phyloP scores from a whole-genome alignment of 2,888 invertebrate species.

The Loripinus fragilis region DNA sequence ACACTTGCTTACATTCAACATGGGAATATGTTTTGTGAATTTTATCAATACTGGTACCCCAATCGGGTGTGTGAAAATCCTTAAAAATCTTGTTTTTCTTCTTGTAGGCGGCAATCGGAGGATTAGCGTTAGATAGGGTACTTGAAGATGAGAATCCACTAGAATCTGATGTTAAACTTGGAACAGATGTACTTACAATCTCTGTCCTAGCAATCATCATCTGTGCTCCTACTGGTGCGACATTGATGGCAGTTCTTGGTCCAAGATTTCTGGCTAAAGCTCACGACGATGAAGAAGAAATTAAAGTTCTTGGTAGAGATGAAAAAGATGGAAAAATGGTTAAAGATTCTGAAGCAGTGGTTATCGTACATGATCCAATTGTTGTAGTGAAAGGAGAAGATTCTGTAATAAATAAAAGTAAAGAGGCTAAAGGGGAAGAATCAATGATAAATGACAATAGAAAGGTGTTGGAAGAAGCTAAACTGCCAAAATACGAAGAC shows the following conservation, averaged over 20 bases:
- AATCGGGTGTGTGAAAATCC: too few species aligned
- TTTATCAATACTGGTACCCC: too few species aligned
- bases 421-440: background rate
- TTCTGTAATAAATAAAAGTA: background rate
- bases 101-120: conserved; percentile 81
- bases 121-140: conserved; percentile 80
- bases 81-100: background rate
- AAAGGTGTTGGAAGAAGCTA: background rate
- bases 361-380: background rate
- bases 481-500: background rate
- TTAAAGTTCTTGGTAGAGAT: background rate
- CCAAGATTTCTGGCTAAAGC: conserved; percentile 63
- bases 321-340: background rate
- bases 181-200: conserved; percentile 65
- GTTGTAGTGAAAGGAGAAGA: background rate
- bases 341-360: background rate
- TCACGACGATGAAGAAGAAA: conserved; percentile 20
- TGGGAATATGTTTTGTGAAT: too few species aligned
- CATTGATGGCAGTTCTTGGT: conserved; percentile 65
- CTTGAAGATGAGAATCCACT: conserved; percentile 43
- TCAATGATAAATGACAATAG: background rate
- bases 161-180: conserved; percentile 40
- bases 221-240: conserved; percentile 72
- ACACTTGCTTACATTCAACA: too few species aligned
- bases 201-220: conserved; percentile 71